Evolutionary conservation across 2,797 vertebrate species (phyloP).

Genomic region (Manis crassicaudata): DNA sequence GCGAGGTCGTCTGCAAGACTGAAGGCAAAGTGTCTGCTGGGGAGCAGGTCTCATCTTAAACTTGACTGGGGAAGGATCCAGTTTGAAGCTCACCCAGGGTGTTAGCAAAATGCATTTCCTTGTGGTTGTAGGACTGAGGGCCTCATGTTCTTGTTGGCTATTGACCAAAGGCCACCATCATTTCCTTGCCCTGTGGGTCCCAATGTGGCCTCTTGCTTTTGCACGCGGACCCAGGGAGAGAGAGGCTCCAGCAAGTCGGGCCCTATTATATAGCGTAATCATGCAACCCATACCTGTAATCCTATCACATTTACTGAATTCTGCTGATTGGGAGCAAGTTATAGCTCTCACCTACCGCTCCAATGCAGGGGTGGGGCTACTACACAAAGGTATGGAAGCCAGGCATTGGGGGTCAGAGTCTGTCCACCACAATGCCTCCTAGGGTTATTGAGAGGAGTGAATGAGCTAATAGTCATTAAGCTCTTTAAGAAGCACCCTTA

Average conservation of each 20-base stretch:
- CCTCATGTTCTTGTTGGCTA: neutral
- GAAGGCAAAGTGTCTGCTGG: neutral
- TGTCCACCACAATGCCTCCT: neutral
- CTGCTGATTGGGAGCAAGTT: neutral
- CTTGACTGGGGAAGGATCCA: neutral
- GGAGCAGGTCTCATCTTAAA: neutral
- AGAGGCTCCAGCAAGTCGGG: neutral
- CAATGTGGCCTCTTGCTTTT: neutral
- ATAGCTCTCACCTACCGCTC: neutral
- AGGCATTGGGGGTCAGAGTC: neutral
- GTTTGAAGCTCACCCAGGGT: neutral
- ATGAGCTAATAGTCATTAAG: neutral
- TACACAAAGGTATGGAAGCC: neutral
- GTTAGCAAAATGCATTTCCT: neutral
- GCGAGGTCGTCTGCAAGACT: neutral
- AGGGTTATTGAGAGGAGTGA: neutral
- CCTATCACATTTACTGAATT: neutral
- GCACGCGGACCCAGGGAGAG: neutral
- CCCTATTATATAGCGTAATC: neutral
- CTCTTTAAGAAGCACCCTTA: neutral
- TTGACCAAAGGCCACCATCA: neutral
- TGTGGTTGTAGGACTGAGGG: neutral
- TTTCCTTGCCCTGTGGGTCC: neutral
- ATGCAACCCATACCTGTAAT: neutral
- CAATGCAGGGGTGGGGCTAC: neutral